Evolutionary conservation across 2,888 invertebrate genomes (phyloP).

Genomic region (Sabellastarte sp.): DNA sequence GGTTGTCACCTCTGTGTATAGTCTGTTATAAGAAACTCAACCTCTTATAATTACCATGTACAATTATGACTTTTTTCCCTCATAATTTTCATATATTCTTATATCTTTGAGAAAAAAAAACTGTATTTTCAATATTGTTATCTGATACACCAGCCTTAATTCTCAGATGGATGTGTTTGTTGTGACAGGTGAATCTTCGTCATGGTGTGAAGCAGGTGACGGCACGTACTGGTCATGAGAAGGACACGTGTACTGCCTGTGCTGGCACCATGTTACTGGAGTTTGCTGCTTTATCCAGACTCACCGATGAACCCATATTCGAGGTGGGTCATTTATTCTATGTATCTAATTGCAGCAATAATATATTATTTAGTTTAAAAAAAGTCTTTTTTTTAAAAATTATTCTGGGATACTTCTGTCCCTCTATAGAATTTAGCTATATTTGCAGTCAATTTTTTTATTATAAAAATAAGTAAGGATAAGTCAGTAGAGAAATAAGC

Average conservation of each 20-base stretch:
- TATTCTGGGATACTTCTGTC: not conserved
- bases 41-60: no score
- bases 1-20: no score
- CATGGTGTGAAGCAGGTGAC: conserved; percentile 69
- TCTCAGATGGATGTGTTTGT: no score
- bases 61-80: no score
- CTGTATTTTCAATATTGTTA: no score
- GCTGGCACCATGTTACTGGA: conserved; percentile 97
- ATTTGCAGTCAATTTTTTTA: no score
- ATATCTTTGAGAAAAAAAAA: no score
- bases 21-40: no score
- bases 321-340: conserved; percentile 64
- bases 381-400: not conserved
- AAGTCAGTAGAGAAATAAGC: no score
- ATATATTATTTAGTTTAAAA: not conserved
- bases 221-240: conserved; percentile 34
- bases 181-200: conserved; percentile 51
- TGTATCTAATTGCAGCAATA: not conserved
- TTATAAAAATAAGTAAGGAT: no score
- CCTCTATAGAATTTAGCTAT: not conserved
- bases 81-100: no score
- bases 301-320: conserved; percentile 85
- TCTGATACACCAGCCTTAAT: no score
- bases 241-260: conserved; percentile 95
- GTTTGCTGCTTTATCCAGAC: conserved; percentile 90